Evolutionary conservation across 2,888 invertebrate species (phyloP).

Genomic region (Himalopsyche kuldschensis): DNA sequence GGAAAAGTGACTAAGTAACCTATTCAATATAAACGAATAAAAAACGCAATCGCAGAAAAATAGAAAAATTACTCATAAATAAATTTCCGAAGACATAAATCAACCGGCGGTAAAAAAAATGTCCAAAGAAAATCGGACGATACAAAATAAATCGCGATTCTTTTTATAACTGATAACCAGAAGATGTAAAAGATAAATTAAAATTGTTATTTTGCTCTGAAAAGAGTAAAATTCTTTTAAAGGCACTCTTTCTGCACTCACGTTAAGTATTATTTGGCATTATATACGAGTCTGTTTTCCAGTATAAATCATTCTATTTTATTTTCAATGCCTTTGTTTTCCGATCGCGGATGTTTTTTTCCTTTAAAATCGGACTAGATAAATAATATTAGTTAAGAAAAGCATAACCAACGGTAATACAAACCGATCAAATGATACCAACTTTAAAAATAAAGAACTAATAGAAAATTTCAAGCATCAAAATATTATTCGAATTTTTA

Average conservation of each 20-base stretch:
- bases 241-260: background rate
- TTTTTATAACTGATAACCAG: background rate
- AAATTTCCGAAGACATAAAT: background rate
- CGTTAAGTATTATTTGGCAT: background rate
- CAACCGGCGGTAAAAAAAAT: background rate
- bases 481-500: too few species aligned
- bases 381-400: too few species aligned
- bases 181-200: background rate
- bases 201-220: background rate
- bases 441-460: too few species aligned
- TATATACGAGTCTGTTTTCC: constrained; percentile 14
- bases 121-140: background rate
- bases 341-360: constrained; percentile 9
- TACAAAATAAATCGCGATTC: background rate
- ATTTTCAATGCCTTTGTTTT: constrained; percentile 31
- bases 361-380: too few species aligned
- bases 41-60: background rate
- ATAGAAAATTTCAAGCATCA: too few species aligned
- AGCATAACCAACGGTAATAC: too few species aligned
- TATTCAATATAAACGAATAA: background rate
- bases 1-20: background rate
- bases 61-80: background rate
- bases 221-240: background rate
- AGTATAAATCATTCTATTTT: constrained; percentile 27
- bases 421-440: too few species aligned